Percentiles rank a stretch among this genome's conserved stretches.
These are phyloP conservation scores for Phymanthus crucifer DNA, from an alignment of 92 coral and sea anemone genomes.

Conservation along the genomic window DNA sequence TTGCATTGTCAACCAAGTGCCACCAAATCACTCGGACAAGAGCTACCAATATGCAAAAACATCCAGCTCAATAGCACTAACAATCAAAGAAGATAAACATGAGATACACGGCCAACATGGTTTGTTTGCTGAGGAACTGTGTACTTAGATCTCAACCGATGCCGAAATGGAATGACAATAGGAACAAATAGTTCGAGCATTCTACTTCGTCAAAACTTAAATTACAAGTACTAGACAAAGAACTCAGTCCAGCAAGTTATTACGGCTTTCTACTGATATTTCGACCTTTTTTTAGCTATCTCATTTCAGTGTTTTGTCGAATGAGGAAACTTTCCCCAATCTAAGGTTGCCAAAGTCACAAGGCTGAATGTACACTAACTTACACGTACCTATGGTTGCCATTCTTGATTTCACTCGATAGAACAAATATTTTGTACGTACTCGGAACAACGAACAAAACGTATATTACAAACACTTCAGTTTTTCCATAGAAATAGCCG, in stretches of 20 bases:
- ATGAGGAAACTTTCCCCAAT: too few relatives aligned
- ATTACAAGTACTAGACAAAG: not conserved
- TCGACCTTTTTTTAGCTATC: not conserved
- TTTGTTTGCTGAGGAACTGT: conserved; percentile 29
- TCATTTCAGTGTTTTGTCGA: too few relatives aligned
- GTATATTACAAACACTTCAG: not conserved
- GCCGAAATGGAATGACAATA: not conserved
- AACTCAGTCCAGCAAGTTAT: too few relatives aligned
- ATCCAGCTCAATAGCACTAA: not conserved
- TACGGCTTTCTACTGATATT: too few relatives aligned
- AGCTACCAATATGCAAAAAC: not conserved
- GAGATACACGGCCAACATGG: not conserved
- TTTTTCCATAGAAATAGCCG: not conserved
- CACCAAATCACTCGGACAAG: not conserved
- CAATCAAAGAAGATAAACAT: conserved; percentile 14
- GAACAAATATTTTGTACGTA: too few relatives aligned
- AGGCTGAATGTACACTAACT: too few relatives aligned
- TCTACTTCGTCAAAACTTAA: not conserved
- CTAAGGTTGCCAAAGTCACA: too few relatives aligned
- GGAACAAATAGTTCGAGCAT: not conserved
- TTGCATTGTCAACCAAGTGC: not conserved
- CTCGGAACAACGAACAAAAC: too few relatives aligned
- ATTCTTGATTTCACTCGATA: too few relatives aligned
- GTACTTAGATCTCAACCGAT: conserved; percentile 31
- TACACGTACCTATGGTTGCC: too few relatives aligned